Percentiles rank a stretch among this genome's conserved stretches.
phyloP scores from a whole-genome alignment of 2,113 vertebrate species.

The Ophthalmolycus amberensis region DNA sequence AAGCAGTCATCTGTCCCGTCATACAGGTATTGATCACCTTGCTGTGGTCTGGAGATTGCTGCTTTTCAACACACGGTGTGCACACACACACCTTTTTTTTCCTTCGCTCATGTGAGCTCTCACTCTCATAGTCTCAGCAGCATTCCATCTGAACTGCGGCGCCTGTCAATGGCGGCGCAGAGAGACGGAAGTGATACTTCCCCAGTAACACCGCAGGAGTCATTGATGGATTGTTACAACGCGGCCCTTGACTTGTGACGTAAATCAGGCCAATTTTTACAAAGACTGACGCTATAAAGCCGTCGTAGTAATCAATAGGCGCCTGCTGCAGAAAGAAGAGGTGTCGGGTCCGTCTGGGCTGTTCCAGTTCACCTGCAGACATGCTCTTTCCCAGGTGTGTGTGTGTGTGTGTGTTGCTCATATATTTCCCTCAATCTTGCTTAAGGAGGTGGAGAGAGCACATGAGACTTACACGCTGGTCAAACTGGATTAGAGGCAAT shows the following conservation, averaged over 20 bases:
- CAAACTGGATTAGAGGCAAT: slow-evolving; percentile 74
- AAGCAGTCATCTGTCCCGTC: slow-evolving; percentile 57
- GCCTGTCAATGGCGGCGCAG: slow-evolving; percentile 34
- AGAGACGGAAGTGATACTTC: slow-evolving; percentile 46
- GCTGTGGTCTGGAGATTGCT: slow-evolving; percentile 49
- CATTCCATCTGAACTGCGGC: slow-evolving; percentile 41
- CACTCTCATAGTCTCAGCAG: slow-evolving; percentile 41
- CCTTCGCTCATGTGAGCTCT: neutral
- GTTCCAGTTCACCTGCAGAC: slow-evolving; percentile 5
- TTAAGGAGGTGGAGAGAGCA: slow-evolving; percentile 43
- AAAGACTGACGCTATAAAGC: slow-evolving; percentile 32
- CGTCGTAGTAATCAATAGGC: slow-evolving; percentile 22
- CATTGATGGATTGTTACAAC: slow-evolving; percentile 53
- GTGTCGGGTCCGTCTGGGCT: slow-evolving; percentile 2
- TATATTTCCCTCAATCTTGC: slow-evolving; percentile 48
- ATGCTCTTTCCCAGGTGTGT: slow-evolving; percentile 18
- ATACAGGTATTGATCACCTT: slow-evolving; percentile 68
- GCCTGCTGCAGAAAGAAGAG: slow-evolving; percentile 15
- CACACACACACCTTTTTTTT: slow-evolving; percentile 14
- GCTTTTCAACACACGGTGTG: slow-evolving; percentile 43
- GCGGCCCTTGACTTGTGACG: slow-evolving; percentile 48
- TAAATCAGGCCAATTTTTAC: slow-evolving; percentile 63
- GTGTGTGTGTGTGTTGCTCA: slow-evolving; percentile 25
- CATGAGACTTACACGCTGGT: slow-evolving; percentile 59
- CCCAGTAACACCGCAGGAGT: slow-evolving; percentile 41